phyloP scores from a whole-genome alignment of 2,113 vertebrate species.

The Oncorhynchus nerka region DNA sequence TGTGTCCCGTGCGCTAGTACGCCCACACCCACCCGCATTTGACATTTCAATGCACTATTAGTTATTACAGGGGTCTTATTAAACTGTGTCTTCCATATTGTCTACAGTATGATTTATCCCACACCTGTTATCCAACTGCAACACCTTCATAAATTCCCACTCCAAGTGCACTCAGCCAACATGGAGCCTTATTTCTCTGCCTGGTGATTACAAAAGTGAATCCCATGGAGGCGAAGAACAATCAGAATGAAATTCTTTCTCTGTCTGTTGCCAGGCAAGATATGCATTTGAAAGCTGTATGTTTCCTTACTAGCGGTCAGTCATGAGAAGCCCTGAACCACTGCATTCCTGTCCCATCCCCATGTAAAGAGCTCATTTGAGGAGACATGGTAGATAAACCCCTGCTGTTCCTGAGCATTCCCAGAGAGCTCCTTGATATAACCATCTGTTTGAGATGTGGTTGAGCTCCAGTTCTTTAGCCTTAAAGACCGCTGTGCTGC shows the following conservation, averaged over 20 bases:
- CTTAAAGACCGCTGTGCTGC: slow-evolving; percentile 22
- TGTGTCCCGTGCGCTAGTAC: neutral
- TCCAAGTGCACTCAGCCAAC: slow-evolving; percentile 3
- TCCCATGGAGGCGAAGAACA: slow-evolving; percentile 5
- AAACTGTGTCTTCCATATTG: neutral
- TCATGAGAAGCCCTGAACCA: slow-evolving; percentile 4
- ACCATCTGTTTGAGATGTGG: slow-evolving; percentile 36
- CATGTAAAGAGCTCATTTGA: slow-evolving; percentile 33
- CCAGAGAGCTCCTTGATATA: slow-evolving; percentile 45
- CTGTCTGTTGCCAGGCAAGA: neutral
- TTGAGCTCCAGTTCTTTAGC: slow-evolving; percentile 30
- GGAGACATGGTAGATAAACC: slow-evolving; percentile 34
- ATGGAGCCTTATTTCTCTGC: slow-evolving; percentile 1
- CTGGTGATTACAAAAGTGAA: slow-evolving; percentile 30
- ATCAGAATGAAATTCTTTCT: slow-evolving; percentile 3
- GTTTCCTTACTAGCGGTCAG: slow-evolving; percentile 14
- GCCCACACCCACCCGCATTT: neutral
- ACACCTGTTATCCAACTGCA: slow-evolving; percentile 32
- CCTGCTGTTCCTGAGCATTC: slow-evolving; percentile 48
- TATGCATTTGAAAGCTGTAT: slow-evolving; percentile 14
- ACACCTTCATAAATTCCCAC: slow-evolving; percentile 38
- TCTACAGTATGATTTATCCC: slow-evolving; percentile 19
- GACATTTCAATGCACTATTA: neutral
- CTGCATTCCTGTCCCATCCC: slow-evolving; percentile 18
- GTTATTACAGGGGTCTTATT: slow-evolving; percentile 15